Evolutionary conservation across 2,888 invertebrate genomes (phyloP).

Genomic region (Parascotia fuliginaria): DNA sequence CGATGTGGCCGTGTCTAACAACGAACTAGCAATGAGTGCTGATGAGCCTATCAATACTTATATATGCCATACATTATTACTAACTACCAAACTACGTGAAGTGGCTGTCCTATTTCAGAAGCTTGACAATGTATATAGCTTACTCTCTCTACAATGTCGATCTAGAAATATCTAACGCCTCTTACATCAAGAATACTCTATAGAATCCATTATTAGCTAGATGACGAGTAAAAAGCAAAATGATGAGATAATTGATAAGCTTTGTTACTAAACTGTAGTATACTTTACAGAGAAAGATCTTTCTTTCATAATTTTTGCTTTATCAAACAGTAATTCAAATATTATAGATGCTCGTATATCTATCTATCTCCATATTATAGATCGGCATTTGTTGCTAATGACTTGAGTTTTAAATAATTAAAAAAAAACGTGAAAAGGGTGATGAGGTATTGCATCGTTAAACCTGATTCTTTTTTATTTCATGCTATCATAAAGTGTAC

Average conservation of each 20-base stretch:
- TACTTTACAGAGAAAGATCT: not conserved
- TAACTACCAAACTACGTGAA: conserved; percentile 50
- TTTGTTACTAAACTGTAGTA: not conserved
- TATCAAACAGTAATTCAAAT: not conserved
- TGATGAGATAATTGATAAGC: too few relatives aligned
- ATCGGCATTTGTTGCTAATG: too few relatives aligned
- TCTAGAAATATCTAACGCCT: conserved; percentile 26
- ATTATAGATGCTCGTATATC: not conserved
- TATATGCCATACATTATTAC: conserved; percentile 68
- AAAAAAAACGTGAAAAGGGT: too few relatives aligned
- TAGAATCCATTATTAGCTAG: not conserved
- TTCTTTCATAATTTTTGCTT: not conserved
- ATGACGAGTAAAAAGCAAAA: not conserved
- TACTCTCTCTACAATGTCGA: conserved; percentile 21
- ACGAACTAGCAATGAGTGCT: conserved; percentile 72
- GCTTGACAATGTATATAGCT: conserved; percentile 13
- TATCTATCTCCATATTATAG: too few relatives aligned
- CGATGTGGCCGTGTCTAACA: conserved; percentile 59
- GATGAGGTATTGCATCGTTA: too few relatives aligned
- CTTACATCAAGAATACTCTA: not conserved
- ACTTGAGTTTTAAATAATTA: too few relatives aligned
- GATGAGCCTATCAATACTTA: conserved; percentile 71
- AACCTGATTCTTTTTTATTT: too few relatives aligned
- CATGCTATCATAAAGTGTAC: too few relatives aligned
- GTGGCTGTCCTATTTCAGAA: conserved; percentile 34